A percentile compares a stretch with the other conserved stretches of the same genome.
These are phyloP conservation scores for Clytia hemisphaerica DNA, from an alignment of 30 jellyfish, hydroid and myxozoan species.

Conservation along the genomic window DNA sequence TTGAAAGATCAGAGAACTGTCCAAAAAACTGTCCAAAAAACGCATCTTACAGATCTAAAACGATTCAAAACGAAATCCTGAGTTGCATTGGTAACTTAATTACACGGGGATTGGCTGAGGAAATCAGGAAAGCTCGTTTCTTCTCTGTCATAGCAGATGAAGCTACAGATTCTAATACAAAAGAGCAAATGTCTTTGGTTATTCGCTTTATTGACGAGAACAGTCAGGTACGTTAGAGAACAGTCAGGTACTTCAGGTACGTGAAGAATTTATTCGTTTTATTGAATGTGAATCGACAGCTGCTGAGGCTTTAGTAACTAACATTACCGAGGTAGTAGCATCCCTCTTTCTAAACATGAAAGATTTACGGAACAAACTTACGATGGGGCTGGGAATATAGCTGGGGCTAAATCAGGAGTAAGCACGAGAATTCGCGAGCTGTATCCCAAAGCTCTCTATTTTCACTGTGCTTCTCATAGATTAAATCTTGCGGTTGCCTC, in stretches of 20 bases:
- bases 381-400: slow-evolving; percentile 3
- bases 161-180: too few relatives aligned
- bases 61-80: slow-evolving; percentile 11
- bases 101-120: not conserved
- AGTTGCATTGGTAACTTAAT: slow-evolving; percentile 22
- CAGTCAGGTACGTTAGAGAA: too few relatives aligned
- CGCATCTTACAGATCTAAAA: slow-evolving; percentile 31
- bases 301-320: too few relatives aligned
- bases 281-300: slow-evolving; percentile 22
- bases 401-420: not conserved
- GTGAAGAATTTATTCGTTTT: slow-evolving; percentile 45
- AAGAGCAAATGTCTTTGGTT: too few relatives aligned
- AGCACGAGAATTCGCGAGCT: not conserved
- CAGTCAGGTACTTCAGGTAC: too few relatives aligned
- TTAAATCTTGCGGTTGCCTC: slow-evolving; percentile 19
- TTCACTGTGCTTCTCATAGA: too few relatives aligned
- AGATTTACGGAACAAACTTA: not conserved
- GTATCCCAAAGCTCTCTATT: not conserved
- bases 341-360: too few relatives aligned
- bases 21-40: not conserved
- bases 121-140: slow-evolving; percentile 8
- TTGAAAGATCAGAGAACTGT: slow-evolving; percentile 15
- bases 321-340: too few relatives aligned
- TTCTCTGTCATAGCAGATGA: too few relatives aligned
- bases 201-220: not conserved